These are phyloP conservation scores for Galemys pyrenaicus DNA, from an alignment of 2,113 vertebrate genomes.

Conservation along the genomic window DNA sequence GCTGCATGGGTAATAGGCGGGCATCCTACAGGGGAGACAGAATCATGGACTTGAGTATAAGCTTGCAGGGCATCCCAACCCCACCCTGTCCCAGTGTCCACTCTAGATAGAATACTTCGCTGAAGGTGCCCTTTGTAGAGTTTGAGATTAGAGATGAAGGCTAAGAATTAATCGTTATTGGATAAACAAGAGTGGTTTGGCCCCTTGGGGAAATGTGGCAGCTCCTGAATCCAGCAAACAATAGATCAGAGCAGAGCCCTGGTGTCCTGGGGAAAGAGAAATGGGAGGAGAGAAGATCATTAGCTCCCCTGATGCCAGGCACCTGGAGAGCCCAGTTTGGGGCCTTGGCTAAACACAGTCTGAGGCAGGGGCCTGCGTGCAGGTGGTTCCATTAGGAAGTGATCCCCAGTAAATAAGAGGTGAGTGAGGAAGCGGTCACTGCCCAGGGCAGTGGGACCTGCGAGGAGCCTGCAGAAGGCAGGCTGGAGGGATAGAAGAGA, in stretches of 20 bases:
- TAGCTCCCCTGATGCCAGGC: conserved; percentile 21
- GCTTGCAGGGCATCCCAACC: neutral
- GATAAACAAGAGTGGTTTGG: conserved; percentile 73
- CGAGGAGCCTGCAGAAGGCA: neutral
- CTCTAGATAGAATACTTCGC: neutral
- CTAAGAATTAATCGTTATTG: conserved; percentile 52
- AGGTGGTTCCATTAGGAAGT: neutral
- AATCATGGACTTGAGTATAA: neutral
- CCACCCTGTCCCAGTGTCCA: neutral
- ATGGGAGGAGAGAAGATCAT: neutral
- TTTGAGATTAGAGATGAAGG: neutral
- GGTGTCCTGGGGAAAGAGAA: conserved; percentile 25
- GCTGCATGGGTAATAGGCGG: neutral
- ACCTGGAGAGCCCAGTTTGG: neutral
- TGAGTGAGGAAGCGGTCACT: neutral
- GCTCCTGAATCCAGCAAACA: conserved; percentile 73
- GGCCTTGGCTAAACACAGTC: neutral
- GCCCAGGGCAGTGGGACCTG: neutral
- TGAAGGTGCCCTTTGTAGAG: neutral
- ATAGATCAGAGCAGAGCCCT: conserved; percentile 56
- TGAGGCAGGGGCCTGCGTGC: neutral
- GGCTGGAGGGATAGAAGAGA: neutral
- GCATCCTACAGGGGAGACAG: neutral
- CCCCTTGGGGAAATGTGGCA: neutral
- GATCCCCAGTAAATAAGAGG: neutral